Conservation (phyloP, 2,113 vertebrate species). For the Anarrhichthys ocellatus region DNA sequence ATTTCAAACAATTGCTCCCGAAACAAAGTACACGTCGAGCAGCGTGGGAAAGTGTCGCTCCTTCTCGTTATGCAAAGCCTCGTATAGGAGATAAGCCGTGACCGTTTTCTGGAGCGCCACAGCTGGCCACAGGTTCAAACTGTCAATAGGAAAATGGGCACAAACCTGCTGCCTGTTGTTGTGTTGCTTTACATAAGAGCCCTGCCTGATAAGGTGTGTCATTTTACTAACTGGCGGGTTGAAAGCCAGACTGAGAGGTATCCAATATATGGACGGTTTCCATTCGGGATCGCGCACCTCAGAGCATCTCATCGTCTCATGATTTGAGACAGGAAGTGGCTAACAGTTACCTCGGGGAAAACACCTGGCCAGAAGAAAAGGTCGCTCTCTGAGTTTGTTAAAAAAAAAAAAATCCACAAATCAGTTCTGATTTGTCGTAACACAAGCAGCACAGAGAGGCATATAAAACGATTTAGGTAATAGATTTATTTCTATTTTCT, state of each 20-base stretch:
- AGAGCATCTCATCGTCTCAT: constrained; percentile 6
- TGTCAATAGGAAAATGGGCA: constrained; percentile 64
- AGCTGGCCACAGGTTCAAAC: constrained; percentile 78
- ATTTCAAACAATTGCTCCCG: constrained; percentile 34
- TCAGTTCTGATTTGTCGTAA: background rate
- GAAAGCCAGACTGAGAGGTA: background rate
- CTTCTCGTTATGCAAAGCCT: constrained; percentile 80
- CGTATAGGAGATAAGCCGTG: constrained; percentile 71
- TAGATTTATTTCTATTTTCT: background rate
- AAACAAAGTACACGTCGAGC: constrained; percentile 70
- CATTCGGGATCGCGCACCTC: constrained; percentile 29
- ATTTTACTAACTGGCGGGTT: constrained; percentile 47
- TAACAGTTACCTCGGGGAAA: constrained; percentile 26
- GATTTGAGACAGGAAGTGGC: constrained; percentile 40
- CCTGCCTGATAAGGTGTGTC: constrained; percentile 15
- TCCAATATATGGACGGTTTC: constrained; percentile 16
- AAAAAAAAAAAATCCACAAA: constrained; percentile 7
- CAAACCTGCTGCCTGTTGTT: constrained; percentile 62
- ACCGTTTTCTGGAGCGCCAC: constrained; percentile 61
- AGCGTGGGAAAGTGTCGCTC: constrained; percentile 66
- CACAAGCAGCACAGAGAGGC: background rate
- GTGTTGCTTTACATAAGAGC: constrained; percentile 55
- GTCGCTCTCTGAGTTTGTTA: background rate
- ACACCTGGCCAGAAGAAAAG: constrained; percentile 40
- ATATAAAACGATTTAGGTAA: background rate